These are phyloP conservation scores for Tragopan temminckii DNA, from an alignment of 2,797 vertebrate genomes.

Conservation along the genomic window DNA sequence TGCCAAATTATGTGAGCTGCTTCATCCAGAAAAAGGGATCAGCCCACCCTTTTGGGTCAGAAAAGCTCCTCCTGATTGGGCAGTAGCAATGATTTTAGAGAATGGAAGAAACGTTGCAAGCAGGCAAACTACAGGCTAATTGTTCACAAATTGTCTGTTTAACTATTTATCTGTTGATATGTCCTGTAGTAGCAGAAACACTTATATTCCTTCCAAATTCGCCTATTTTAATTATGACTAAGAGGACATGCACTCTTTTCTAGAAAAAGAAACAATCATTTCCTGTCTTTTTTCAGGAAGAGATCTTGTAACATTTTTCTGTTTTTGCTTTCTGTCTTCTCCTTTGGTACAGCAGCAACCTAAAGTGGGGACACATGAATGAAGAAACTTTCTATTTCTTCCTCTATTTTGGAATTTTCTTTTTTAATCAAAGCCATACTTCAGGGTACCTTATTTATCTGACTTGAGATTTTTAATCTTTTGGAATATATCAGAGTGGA, in stretches of 20 bases:
- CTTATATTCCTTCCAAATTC: neutral
- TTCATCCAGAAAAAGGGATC: neutral
- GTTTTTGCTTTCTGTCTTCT: neutral
- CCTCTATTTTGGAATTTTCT: neutral
- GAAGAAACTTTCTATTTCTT: neutral
- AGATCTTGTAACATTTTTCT: neutral
- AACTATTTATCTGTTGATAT: neutral
- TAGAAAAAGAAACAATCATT: neutral
- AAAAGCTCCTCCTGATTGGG: neutral
- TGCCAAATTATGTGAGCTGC: neutral
- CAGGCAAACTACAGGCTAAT: neutral
- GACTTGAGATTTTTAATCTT: slow-evolving; percentile 38
- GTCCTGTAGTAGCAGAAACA: neutral
- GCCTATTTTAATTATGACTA: neutral
- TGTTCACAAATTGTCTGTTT: neutral
- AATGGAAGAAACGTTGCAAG: neutral
- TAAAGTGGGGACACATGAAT: neutral
- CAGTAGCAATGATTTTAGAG: neutral
- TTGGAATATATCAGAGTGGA: neutral
- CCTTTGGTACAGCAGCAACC: neutral
- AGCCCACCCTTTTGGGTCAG: neutral
- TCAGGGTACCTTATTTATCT: slow-evolving; percentile 12
- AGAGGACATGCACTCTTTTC: neutral
- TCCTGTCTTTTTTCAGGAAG: neutral
- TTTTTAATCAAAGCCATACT: slow-evolving; percentile 42